phyloP scores from a whole-genome alignment of 2,797 vertebrate species.

The Parauchenoglanis punctatus region DNA sequence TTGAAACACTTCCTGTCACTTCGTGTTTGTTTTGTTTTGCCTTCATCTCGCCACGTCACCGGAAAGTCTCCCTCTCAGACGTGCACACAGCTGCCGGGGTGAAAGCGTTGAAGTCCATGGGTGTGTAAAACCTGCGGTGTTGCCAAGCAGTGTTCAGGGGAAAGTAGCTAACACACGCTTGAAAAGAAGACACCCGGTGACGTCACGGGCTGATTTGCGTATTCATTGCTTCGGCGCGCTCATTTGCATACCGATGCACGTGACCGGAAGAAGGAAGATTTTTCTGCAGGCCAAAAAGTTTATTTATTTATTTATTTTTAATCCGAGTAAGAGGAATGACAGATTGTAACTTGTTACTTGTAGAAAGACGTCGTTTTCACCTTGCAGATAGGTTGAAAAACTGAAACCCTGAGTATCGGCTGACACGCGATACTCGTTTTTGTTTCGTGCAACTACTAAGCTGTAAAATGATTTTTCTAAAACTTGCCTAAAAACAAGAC shows the following conservation, averaged over 20 bases:
- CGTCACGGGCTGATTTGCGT: background rate
- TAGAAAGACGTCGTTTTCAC: too few species aligned
- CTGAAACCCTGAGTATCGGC: too few species aligned
- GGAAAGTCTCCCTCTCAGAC: background rate
- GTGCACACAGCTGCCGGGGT: background rate
- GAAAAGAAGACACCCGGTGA: background rate
- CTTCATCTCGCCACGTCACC: slow-evolving; percentile 44
- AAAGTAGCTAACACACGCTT: background rate
- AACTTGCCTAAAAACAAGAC: too few species aligned
- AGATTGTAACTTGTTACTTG: too few species aligned
- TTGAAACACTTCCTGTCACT: background rate
- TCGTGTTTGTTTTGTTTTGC: background rate
- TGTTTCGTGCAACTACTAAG: too few species aligned
- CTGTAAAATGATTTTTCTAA: too few species aligned
- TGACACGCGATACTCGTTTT: background rate
- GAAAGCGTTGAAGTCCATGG: background rate
- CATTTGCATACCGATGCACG: background rate
- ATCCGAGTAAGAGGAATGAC: background rate
- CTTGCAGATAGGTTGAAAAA: too few species aligned
- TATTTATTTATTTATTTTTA: background rate
- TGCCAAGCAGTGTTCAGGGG: background rate
- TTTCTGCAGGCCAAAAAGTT: background rate
- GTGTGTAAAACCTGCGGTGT: background rate
- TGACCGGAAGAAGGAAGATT: background rate
- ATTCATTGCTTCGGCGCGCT: background rate